phyloP scores from a whole-genome alignment of 2,113 vertebrate genomes.

The Lycaon pictus region DNA sequence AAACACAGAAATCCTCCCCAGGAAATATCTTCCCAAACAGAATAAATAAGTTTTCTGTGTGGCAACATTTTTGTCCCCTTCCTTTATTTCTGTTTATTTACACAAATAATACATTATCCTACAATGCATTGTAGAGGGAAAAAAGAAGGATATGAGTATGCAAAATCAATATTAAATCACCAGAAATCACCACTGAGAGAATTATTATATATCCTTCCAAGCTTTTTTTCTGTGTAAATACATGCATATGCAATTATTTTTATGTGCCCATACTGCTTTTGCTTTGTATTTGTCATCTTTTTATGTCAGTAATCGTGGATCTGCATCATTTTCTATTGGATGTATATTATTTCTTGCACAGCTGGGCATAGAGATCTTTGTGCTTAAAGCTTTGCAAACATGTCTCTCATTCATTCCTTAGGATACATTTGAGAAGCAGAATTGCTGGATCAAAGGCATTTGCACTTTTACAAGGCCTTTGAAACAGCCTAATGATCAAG shows the following conservation, averaged over 20 bases:
- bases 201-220: neutral
- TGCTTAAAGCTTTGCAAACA: neutral
- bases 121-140: neutral
- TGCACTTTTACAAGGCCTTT: neutral
- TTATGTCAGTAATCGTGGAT: neutral
- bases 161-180: slow-evolving; percentile 36
- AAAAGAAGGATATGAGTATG: neutral
- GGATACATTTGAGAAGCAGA: neutral
- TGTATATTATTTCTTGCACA: slow-evolving; percentile 30
- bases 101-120: neutral
- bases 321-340: slow-evolving; percentile 40
- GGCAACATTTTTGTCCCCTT: neutral
- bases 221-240: slow-evolving; percentile 13
- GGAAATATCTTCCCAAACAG: slow-evolving; percentile 24
- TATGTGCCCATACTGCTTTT: slow-evolving; percentile 21
- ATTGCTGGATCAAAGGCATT: neutral
- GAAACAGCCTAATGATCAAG: neutral
- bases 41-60: neutral
- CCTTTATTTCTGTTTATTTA: neutral
- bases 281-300: slow-evolving; percentile 6
- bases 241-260: slow-evolving; percentile 43
- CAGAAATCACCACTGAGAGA: slow-evolving; percentile 22
- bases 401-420: neutral
- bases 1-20: neutral
- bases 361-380: neutral